Evolutionary conservation across 1,140 invertebrate genomes (phyloP), one percentile per base, ranked within the genome.

Genomic region (Steinernema khuongi): DNA sequence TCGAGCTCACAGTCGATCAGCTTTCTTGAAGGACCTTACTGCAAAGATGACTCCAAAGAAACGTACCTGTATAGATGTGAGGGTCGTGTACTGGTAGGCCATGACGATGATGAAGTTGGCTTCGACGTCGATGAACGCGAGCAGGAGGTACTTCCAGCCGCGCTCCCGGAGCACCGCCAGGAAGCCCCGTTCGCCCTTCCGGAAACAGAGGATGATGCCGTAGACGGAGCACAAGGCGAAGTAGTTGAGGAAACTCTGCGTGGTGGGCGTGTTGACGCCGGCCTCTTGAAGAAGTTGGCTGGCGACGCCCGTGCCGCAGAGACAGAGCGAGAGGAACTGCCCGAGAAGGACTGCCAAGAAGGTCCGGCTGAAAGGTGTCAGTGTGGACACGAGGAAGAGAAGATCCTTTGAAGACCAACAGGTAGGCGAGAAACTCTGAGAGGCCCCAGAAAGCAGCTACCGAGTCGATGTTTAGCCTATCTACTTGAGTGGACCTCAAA

Each of bases 51-150:
- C n/a, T n/a, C n/a, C 18, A 80, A 4, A 72, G 19, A 26, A 72
- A 77, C 75, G 72, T 60, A 88, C 87, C 84, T 88, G 88, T 30
- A 88, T 87, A 79, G 86, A 87, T 7, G 88, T 88, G 1, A 88
- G 81, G 32, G 86, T 87, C 0, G 88, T 89, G 76, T 86, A 88
- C 76, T 90, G 89, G 87, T 91, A 91, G 1, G 91, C 90, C 70
- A 90, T 90, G 26, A 91, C 90, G 70, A 91, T 88, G 71, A 92
- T 85, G 73, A 90, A 92, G 85, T 92, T 92, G 28, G 91, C 91
- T 86, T 92, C 90, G 1, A 94, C 92, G 86, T 94, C 93, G 73
- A 91, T 89, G n/a, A 91, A 79, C 1, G 91, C 90, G 26, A 92
- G 85, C 31, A 92, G 82, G 68, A 91, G 87, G 86, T 92, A 92